A percentile compares a stretch with the other conserved stretches of the same genome.
Conservation (phyloP, 2,797 vertebrate species). For the Spondyliosoma cantharus region DNA sequence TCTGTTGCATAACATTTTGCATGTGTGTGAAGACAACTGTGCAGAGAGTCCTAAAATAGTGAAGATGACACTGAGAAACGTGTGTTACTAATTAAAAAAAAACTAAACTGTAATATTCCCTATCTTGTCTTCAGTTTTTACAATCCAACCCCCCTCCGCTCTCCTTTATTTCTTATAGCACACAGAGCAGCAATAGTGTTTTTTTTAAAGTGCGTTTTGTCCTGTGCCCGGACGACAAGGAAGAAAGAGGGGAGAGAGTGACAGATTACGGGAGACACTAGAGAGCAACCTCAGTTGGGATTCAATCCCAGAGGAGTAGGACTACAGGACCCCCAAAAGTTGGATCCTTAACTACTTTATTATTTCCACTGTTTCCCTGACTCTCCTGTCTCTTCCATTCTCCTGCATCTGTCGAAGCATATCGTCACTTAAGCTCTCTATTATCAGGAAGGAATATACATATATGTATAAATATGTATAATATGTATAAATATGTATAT, state of each 20-base stretch:
- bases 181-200: neutral
- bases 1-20: neutral
- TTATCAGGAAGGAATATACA: slow-evolving; percentile 36
- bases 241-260: slow-evolving; percentile 6
- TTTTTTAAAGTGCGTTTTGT: neutral
- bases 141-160: slow-evolving; percentile 8
- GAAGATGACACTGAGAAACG: slow-evolving; percentile 8
- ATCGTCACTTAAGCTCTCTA: slow-evolving; percentile 29
- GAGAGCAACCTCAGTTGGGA: slow-evolving; percentile 9
- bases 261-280: slow-evolving; percentile 16
- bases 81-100: neutral
- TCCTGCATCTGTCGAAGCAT: slow-evolving; percentile 24
- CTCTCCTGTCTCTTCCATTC: slow-evolving; percentile 14
- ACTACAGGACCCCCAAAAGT: slow-evolving; percentile 19
- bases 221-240: neutral
- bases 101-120: slow-evolving; percentile 10
- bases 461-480: neutral
- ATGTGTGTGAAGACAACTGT: slow-evolving; percentile 6
- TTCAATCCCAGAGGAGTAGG: slow-evolving; percentile 29
- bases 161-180: slow-evolving; percentile 7
- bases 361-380: slow-evolving; percentile 9
- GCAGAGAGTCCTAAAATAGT: neutral
- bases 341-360: neutral
- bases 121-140: slow-evolving; percentile 4
- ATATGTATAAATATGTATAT: neutral